A percentile compares a stretch with the other conserved stretches of the same genome.
phyloP scores from a whole-genome alignment of 2,797 vertebrate genomes.

The Tiaroga cobitis region DNA sequence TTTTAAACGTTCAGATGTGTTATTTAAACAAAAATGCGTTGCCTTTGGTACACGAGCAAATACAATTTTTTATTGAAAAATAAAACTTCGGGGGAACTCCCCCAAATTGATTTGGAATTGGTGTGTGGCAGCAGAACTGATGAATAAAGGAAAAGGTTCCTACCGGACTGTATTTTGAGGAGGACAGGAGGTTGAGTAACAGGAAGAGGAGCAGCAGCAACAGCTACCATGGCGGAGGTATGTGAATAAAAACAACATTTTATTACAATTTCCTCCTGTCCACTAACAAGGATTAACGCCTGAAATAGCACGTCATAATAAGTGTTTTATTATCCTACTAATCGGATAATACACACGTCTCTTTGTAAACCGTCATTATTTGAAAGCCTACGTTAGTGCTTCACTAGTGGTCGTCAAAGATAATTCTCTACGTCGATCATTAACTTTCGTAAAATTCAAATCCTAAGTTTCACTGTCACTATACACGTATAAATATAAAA shows the following conservation, averaged over 20 bases:
- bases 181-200: constrained; percentile 40
- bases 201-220: constrained; percentile 46
- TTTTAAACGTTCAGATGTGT: too few relatives aligned
- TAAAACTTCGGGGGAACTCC: neutral
- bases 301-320: neutral
- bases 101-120: neutral
- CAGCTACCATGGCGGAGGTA: constrained; percentile 68
- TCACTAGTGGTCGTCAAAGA: neutral
- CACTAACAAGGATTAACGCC: accelerated
- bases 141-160: neutral
- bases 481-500: neutral
- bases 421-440: neutral
- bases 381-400: neutral
- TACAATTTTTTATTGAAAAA: too few relatives aligned
- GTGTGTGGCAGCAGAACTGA: neutral
- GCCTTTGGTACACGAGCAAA: too few relatives aligned
- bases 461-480: neutral
- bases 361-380: neutral
- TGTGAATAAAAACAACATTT: constrained; percentile 5
- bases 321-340: neutral
- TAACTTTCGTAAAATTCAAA: neutral
- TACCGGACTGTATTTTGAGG: constrained; percentile 18
- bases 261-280: neutral
- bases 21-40: too few relatives aligned
- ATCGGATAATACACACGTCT: too few relatives aligned